These are phyloP conservation scores for Patagioenas fasciata DNA, from an alignment of 2,113 vertebrate genomes.

Conservation along the genomic window DNA sequence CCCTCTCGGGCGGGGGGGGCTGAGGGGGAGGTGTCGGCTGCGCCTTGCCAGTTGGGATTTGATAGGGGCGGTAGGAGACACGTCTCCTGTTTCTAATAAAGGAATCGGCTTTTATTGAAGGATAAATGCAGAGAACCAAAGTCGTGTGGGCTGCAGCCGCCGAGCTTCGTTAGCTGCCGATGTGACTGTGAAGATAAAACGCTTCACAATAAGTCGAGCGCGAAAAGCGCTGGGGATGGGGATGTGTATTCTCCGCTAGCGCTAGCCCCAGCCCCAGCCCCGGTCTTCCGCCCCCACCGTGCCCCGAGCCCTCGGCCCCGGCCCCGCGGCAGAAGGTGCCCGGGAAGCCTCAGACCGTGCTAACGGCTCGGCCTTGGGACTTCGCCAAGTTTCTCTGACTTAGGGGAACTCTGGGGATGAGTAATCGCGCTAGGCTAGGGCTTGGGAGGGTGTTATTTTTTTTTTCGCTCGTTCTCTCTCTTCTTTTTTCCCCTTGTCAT, in stretches of 20 bases:
- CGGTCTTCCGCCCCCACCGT: neutral
- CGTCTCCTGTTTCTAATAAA: conserved; percentile 74
- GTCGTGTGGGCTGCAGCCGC: conserved; percentile 68
- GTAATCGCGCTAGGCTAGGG: conserved; percentile 72
- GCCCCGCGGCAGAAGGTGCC: conserved; percentile 26
- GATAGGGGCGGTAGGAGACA: conserved; percentile 64
- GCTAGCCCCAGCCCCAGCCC: neutral
- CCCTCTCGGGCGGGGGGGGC: conserved; percentile 12
- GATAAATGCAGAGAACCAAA: conserved; percentile 64
- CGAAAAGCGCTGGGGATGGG: neutral
- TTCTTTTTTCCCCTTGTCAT: conserved; percentile 55
- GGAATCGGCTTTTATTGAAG: conserved; percentile 69
- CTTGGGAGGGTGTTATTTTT: conserved; percentile 48
- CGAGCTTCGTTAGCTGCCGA: conserved; percentile 66
- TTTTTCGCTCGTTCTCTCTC: neutral
- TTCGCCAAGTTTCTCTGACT: conserved; percentile 73
- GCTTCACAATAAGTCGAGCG: conserved; percentile 35
- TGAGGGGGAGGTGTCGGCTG: conserved; percentile 42
- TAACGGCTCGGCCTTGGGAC: conserved; percentile 65
- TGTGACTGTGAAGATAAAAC: conserved; percentile 63
- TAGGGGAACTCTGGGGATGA: conserved; percentile 78
- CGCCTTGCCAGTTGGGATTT: conserved; percentile 57
- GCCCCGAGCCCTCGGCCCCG: neutral
- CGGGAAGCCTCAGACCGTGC: conserved; percentile 7
- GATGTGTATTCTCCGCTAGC: neutral